phyloP scores from a whole-genome alignment of 2,888 invertebrate species.

The Kuschelorhynchus macadamiae region DNA sequence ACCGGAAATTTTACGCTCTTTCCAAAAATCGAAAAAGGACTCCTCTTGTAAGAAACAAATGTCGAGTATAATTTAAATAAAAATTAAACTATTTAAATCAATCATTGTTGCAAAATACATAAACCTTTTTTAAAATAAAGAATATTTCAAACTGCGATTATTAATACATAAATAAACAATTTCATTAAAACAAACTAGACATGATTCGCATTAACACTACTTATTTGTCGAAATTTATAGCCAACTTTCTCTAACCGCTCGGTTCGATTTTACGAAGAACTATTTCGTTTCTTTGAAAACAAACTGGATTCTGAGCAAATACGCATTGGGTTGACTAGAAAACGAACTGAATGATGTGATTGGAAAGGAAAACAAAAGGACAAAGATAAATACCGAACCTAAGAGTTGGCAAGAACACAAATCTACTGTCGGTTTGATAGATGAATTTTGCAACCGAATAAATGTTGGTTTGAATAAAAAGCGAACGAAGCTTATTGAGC shows the following conservation, averaged over 20 bases:
- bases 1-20: too few relatives aligned
- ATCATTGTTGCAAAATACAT: too few relatives aligned
- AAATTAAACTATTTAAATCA: too few relatives aligned
- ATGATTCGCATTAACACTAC: too few relatives aligned
- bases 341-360: slow-evolving; percentile 62
- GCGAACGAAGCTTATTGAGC: slow-evolving; percentile 63
- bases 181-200: too few relatives aligned
- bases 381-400: slow-evolving; percentile 66
- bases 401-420: slow-evolving; percentile 67
- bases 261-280: not conserved
- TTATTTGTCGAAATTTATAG: not conserved
- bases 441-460: slow-evolving; percentile 64
- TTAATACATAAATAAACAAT: too few relatives aligned
- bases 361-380: slow-evolving; percentile 60
- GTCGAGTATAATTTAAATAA: too few relatives aligned
- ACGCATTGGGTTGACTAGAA: slow-evolving; percentile 38
- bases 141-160: too few relatives aligned
- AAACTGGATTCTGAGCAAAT: slow-evolving; percentile 33
- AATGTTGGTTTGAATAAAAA: slow-evolving; percentile 66
- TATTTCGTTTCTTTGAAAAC: slow-evolving; percentile 27
- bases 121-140: too few relatives aligned
- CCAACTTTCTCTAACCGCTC: slow-evolving; percentile 36
- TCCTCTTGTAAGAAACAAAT: too few relatives aligned
- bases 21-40: too few relatives aligned
- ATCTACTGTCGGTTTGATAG: slow-evolving; percentile 67